These are phyloP conservation scores for Xenopus tropicalis DNA, from an alignment of 2,113 vertebrate species.

Conservation along the genomic window DNA sequence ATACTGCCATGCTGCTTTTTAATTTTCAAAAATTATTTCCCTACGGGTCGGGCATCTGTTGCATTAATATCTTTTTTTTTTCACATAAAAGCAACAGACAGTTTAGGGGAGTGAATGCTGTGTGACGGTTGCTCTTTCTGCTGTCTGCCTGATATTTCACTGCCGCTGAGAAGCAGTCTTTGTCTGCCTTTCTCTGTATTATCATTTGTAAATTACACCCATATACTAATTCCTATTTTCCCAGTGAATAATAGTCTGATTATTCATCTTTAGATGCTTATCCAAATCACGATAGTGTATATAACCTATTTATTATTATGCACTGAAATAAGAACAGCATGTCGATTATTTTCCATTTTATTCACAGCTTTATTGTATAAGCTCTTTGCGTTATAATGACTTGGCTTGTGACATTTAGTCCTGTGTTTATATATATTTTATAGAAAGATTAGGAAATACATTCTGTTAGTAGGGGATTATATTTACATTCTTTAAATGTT, in stretches of 20 bases:
- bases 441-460: too few relatives aligned
- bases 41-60: conserved; percentile 27
- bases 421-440: too few relatives aligned
- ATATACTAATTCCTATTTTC: not conserved
- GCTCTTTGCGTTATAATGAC: too few relatives aligned
- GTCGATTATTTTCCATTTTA: too few relatives aligned
- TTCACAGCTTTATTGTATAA: too few relatives aligned
- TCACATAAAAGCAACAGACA: conserved; percentile 5
- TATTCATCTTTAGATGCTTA: too few relatives aligned
- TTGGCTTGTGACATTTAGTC: too few relatives aligned
- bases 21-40: conserved; percentile 37
- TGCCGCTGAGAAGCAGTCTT: not conserved
- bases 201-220: not conserved
- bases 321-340: too few relatives aligned
- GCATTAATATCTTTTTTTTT: conserved; percentile 4
- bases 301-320: too few relatives aligned
- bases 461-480: too few relatives aligned
- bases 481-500: too few relatives aligned
- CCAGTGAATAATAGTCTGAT: not conserved
- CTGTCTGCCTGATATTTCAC: not conserved
- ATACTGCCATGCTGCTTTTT: conserved; percentile 36
- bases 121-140: not conserved
- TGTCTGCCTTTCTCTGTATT: not conserved
- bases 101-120: conserved; percentile 3
- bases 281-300: too few relatives aligned